phyloP scores from a whole-genome alignment of 2,888 invertebrate species.

The Chydorus sphaericus region DNA sequence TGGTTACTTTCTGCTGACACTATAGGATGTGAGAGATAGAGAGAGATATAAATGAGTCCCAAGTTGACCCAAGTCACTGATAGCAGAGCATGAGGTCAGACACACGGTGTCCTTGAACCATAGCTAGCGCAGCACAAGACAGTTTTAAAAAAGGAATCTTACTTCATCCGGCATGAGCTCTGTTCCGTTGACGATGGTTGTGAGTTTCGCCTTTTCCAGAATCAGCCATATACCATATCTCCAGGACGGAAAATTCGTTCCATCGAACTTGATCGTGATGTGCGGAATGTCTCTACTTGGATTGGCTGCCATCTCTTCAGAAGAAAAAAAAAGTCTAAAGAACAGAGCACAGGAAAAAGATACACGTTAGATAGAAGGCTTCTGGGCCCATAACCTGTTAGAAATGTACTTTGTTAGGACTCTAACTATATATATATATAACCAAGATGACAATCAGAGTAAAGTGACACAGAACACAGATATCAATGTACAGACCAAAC shows the following conservation, averaged over 20 bases:
- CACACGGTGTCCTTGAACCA: neutral
- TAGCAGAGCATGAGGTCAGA: too few relatives aligned
- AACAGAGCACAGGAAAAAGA: too few relatives aligned
- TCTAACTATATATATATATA: too few relatives aligned
- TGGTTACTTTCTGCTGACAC: too few relatives aligned
- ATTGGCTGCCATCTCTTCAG: neutral
- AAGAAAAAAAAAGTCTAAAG: neutral
- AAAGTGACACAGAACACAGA: too few relatives aligned
- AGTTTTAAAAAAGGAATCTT: neutral
- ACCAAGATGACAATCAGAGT: too few relatives aligned
- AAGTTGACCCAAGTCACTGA: too few relatives aligned
- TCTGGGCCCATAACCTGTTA: constrained; percentile 6
- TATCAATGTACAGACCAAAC: too few relatives aligned
- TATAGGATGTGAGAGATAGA: too few relatives aligned
- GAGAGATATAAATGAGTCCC: too few relatives aligned
- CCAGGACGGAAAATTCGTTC: neutral
- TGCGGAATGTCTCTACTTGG: neutral
- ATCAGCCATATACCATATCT: constrained; percentile 1
- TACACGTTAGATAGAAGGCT: neutral
- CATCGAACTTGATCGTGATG: constrained; percentile 1
- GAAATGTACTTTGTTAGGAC: too few relatives aligned
- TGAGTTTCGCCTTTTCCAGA: neutral
- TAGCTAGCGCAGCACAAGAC: neutral
- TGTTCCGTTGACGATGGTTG: neutral
- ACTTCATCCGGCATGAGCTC: neutral